A percentile compares a stretch with the other conserved stretches of the same genome.
These are phyloP conservation scores for Masticophis lateralis DNA, from an alignment of 2,797 vertebrate genomes.

Conservation along the genomic window DNA sequence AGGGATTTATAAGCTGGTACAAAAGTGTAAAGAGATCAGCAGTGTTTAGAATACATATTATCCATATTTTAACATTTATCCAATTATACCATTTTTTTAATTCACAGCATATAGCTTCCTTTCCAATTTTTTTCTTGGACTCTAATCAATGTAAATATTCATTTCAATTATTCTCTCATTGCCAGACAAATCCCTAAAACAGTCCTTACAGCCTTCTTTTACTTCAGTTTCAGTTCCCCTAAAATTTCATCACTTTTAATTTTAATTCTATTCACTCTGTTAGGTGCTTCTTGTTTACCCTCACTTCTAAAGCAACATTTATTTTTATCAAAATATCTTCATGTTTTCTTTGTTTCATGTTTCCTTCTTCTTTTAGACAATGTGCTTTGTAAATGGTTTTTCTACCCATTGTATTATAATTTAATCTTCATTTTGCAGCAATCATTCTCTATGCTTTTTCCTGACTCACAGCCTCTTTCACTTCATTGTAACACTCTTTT, in stretches of 20 bases:
- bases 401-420: neutral
- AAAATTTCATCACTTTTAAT: neutral
- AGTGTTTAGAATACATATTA: neutral
- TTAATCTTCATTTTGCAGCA: neutral
- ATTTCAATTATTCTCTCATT: neutral
- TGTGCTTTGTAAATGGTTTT: neutral
- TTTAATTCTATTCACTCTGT: neutral
- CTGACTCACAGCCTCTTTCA: neutral
- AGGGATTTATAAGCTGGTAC: neutral
- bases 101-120: neutral
- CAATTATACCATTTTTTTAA: neutral
- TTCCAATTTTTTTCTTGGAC: neutral
- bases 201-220: neutral
- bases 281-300: neutral
- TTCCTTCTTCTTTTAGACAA: neutral
- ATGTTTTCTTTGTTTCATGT: neutral
- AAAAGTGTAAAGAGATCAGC: neutral
- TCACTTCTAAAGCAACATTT: neutral
- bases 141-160: neutral
- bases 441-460: neutral
- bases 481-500: neutral
- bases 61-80: neutral
- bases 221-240: neutral
- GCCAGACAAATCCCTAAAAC: neutral
- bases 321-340: neutral